Evolutionary conservation across 2,113 vertebrate genomes (phyloP).

Genomic region (Lichenostomus cassidix): DNA sequence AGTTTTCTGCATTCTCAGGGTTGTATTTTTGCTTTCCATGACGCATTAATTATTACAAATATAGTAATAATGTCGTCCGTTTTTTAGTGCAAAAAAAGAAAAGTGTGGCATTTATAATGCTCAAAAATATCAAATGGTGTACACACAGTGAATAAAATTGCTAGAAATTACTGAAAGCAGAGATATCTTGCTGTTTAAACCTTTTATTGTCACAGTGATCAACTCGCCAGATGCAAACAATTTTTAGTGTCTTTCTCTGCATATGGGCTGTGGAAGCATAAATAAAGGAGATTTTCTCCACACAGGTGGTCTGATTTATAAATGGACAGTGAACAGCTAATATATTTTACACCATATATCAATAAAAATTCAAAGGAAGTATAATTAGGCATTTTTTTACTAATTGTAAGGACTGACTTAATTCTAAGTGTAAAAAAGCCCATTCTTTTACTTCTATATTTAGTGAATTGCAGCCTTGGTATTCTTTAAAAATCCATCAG

Average conservation of each 20-base stretch:
- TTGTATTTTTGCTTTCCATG: conserved; percentile 27
- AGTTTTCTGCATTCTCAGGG: not conserved
- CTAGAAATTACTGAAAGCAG: conserved; percentile 18
- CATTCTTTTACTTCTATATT: not conserved
- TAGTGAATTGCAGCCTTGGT: not conserved
- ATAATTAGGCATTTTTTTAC: not conserved
- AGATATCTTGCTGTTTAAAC: conserved; percentile 36
- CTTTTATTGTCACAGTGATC: conserved; percentile 52
- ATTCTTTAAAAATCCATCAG: not conserved
- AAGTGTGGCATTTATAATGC: not conserved
- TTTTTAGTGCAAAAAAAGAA: conserved; percentile 22
- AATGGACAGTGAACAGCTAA: not conserved
- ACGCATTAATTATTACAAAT: conserved; percentile 2
- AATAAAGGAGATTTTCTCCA: not conserved
- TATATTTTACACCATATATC: not conserved
- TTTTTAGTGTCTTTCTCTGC: conserved; percentile 45
- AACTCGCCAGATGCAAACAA: conserved; percentile 31
- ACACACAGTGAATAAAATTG: conserved; percentile 31
- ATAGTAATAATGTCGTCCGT: not conserved
- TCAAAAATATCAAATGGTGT: conserved; percentile 44
- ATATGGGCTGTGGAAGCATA: conserved; percentile 10
- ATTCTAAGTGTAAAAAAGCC: not conserved
- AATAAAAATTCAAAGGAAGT: not conserved
- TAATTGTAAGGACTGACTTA: not conserved
- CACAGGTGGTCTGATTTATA: not conserved